Evolutionary conservation across 2,113 vertebrate species (phyloP).

Genomic region (Pelusios castaneus): DNA sequence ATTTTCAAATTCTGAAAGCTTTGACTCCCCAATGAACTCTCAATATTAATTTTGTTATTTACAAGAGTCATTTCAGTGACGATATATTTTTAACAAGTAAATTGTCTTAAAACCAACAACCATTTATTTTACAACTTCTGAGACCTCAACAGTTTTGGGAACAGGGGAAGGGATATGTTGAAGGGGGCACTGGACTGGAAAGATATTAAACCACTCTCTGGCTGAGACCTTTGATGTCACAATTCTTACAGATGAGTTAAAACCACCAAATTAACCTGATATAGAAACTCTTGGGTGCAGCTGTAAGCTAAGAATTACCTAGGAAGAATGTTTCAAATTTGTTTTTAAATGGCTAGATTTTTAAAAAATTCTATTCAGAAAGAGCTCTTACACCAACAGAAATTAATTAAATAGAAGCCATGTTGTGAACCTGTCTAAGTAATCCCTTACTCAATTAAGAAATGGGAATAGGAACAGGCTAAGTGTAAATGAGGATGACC

Average conservation of each 20-base stretch:
- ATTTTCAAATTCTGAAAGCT: background rate
- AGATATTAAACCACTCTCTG: background rate
- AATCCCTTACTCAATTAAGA: background rate
- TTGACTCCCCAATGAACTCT: background rate
- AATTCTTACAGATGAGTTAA: background rate
- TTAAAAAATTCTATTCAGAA: background rate
- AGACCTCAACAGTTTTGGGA: background rate
- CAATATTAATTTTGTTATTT: background rate
- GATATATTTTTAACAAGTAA: background rate
- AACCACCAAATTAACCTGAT: background rate
- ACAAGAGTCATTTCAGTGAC: accelerated
- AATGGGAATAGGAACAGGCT: background rate
- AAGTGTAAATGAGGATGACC: background rate
- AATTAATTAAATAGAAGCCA: background rate
- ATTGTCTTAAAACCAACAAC: background rate
- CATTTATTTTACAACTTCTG: background rate
- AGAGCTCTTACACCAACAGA: background rate
- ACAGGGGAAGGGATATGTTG: accelerated
- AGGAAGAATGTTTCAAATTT: background rate
- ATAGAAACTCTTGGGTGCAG: background rate
- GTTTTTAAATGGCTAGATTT: background rate
- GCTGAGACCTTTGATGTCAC: background rate
- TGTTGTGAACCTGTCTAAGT: background rate
- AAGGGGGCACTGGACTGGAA: background rate
- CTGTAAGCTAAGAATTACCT: background rate